A percentile compares a stretch with the other conserved stretches of the same genome.
phyloP scores from a whole-genome alignment of 2,113 vertebrate genomes.

The Stigmatopora nigra region DNA sequence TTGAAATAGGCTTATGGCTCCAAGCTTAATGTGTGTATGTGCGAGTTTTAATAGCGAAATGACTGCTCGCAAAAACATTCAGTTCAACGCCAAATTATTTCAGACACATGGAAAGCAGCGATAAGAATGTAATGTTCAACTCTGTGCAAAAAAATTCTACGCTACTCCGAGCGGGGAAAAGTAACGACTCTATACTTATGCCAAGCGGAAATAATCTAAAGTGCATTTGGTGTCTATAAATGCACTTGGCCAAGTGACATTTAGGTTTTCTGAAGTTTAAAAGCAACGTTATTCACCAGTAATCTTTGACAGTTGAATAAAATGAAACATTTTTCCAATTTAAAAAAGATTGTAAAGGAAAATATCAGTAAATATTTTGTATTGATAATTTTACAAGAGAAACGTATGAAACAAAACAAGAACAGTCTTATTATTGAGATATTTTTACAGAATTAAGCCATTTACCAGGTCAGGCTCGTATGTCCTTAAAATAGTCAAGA shows the following conservation, averaged over 20 bases:
- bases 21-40: background rate
- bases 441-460: too few relatives aligned
- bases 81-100: background rate
- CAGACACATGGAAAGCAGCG: conserved; percentile 31
- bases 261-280: background rate
- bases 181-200: background rate
- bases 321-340: too few relatives aligned
- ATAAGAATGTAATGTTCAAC: conserved; percentile 15
- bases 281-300: background rate
- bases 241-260: background rate
- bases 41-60: conserved; percentile 20
- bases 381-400: too few relatives aligned
- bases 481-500: too few relatives aligned
- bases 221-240: background rate
- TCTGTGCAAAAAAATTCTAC: background rate
- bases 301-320: too few relatives aligned
- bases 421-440: too few relatives aligned
- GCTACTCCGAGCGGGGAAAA: background rate
- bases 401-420: too few relatives aligned
- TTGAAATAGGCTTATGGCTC: conserved; percentile 25
- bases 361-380: too few relatives aligned
- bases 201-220: background rate
- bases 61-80: conserved; percentile 20
- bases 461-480: too few relatives aligned
- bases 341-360: too few relatives aligned